These are phyloP conservation scores for Coenonympha glycerion DNA, from an alignment of 2,888 invertebrate genomes.

Conservation along the genomic window DNA sequence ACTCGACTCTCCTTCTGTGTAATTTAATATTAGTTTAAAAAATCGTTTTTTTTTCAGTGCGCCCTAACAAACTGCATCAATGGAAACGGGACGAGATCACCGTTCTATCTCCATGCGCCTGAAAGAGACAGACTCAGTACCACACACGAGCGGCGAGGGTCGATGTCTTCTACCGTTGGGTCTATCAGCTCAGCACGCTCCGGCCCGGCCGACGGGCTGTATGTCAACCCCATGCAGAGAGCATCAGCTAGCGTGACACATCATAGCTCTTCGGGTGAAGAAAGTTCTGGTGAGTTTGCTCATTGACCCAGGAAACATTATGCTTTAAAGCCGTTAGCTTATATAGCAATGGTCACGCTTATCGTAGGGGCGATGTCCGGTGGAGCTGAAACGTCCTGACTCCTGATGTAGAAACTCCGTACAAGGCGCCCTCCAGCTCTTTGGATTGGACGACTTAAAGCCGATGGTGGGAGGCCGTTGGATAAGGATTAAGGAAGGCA, in stretches of 20 bases:
- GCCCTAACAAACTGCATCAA: conserved; percentile 74
- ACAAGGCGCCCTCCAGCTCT: too few relatives aligned
- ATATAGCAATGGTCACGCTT: too few relatives aligned
- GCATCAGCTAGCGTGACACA: conserved; percentile 47
- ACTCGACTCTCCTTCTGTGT: too few relatives aligned
- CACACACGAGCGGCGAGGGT: conserved; percentile 53
- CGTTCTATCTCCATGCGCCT: conserved; percentile 87
- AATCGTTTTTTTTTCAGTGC: conserved; percentile 54
- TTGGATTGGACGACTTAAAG: too few relatives aligned
- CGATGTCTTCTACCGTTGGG: conserved; percentile 55
- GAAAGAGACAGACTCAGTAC: conserved; percentile 54
- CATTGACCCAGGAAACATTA: not conserved
- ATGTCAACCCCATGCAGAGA: conserved; percentile 87
- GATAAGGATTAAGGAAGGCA: too few relatives aligned
- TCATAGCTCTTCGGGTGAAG: conserved; percentile 65
- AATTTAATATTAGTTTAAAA: not conserved
- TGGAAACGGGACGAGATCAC: conserved; percentile 66
- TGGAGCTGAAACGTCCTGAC: too few relatives aligned
- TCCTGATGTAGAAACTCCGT: too few relatives aligned
- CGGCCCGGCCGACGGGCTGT: conserved; percentile 85
- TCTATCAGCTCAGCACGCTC: conserved; percentile 62
- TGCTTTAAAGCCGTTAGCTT: too few relatives aligned
- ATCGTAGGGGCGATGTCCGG: too few relatives aligned
- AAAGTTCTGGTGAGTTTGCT: conserved; percentile 53
- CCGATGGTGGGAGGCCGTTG: too few relatives aligned